These are phyloP conservation scores for Labroides dimidiatus DNA, from an alignment of 2,797 vertebrate species.

Conservation along the genomic window DNA sequence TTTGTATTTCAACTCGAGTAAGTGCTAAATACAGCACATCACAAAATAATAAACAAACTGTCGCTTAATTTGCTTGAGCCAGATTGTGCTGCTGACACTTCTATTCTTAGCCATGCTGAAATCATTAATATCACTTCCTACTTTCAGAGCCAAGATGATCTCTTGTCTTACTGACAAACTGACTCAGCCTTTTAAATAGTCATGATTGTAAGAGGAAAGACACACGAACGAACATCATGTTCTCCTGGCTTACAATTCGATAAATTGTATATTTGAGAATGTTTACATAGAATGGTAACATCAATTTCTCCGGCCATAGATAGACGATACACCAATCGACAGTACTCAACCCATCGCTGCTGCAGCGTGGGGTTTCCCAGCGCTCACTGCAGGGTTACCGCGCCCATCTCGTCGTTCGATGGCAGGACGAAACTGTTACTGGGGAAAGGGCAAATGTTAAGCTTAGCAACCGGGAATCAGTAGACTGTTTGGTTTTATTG, in stretches of 20 bases:
- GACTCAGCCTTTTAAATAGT: conserved; percentile 17
- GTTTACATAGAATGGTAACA: neutral
- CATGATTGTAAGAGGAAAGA: neutral
- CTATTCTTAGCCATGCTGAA: conserved; percentile 14
- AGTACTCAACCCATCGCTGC: conserved; percentile 44
- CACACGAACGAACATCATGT: conserved; percentile 9
- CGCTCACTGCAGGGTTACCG: conserved; percentile 87
- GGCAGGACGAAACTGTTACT: conserved; percentile 75
- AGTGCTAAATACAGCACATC: neutral
- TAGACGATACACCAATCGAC: conserved; percentile 19
- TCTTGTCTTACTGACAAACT: neutral
- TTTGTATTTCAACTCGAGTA: neutral
- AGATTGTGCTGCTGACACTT: conserved; percentile 9
- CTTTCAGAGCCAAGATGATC: conserved; percentile 26
- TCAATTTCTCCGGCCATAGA: conserved; percentile 6
- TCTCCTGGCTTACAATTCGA: neutral
- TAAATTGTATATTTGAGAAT: neutral
- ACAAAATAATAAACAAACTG: neutral
- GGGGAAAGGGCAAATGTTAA: conserved; percentile 70
- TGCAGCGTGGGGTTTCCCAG: conserved; percentile 87
- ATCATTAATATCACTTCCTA: conserved; percentile 47
- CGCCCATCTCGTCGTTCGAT: conserved; percentile 86
- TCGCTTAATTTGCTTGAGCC: neutral
- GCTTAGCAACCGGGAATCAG: conserved; percentile 53
- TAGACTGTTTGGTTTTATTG: conserved; percentile 37